Base-by-base conservation (phyloP, 2,888 invertebrate species). In the Scaeva pyrastri region DNA sequence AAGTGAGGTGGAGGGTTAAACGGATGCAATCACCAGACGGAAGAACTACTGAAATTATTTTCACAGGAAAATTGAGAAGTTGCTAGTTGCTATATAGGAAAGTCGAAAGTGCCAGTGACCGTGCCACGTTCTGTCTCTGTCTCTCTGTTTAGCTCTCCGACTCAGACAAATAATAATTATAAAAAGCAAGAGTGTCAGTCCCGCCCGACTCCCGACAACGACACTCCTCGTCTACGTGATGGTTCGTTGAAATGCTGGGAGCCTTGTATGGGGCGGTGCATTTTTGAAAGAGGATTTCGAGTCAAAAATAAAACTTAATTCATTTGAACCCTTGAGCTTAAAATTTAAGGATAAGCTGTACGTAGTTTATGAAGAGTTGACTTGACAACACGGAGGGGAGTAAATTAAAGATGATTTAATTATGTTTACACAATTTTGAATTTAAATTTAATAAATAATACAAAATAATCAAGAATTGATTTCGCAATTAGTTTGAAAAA, bases 11-110 rank as follows among this genome's bases (percentile, higher is more conserved):
- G 31, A 8, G 31, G 5, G 8, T 31, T 31, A 23, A 45, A 8
- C 62, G 62, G 62, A 43, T 64, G 26, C 64, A 64, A 64, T 64
- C 64, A 64, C 26, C 43, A 64, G 45, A 64, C 64, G 64, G 64
- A 62, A 62, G n/a, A 62, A 45, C 64, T 64, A 31, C 31, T 16
- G 45, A 64, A 64, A 64, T 64, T 45, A 64, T 64, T 64, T 64
- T 64, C 64, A 45, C 64, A 64, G 45, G 45, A 64, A 64, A 64
- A 64, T 64, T 43, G 45, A 64, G 45, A 45, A 45, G 45, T 26
- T 45, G 64, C 43, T 60, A 31, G 31, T 31, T 31, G n/a, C n/a
- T n/a, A n/a, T n/a, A 39, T 56, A 7, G n/a, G 43, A 43, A 43
- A 45, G 14, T 21, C 14, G 19, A 26, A 43, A 62, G n/a, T 43